phyloP scores from a whole-genome alignment of 2,797 vertebrate species.

The Sebastes minor region DNA sequence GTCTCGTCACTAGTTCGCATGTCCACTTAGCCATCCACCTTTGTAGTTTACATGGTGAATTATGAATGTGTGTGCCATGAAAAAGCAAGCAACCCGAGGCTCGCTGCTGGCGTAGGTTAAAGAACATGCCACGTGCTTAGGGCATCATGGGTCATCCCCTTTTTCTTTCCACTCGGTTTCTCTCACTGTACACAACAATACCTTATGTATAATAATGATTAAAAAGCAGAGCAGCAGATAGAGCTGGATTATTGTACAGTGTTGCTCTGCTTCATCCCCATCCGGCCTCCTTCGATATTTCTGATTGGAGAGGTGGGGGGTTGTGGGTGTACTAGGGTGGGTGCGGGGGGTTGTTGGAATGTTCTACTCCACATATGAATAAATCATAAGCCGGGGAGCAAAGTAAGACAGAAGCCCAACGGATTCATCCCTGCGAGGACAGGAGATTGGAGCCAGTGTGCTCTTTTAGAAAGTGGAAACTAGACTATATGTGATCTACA shows the following conservation, averaged over 20 bases:
- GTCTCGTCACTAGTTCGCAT: constrained; percentile 31
- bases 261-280: constrained; percentile 19
- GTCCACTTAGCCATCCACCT: constrained; percentile 56
- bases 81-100: constrained; percentile 48
- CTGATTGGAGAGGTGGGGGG: constrained; percentile 53
- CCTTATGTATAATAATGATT: background rate
- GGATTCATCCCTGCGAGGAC: constrained; percentile 61
- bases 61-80: constrained; percentile 53
- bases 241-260: constrained; percentile 39
- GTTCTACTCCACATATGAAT: constrained; percentile 69
- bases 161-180: background rate
- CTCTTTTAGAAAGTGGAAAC: constrained; percentile 31
- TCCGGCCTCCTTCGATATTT: constrained; percentile 44
- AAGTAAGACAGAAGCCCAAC: constrained; percentile 58
- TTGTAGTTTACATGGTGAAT: constrained; percentile 70
- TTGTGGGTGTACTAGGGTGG: constrained; percentile 26
- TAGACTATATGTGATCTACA: constrained; percentile 31
- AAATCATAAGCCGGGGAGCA: constrained; percentile 66
- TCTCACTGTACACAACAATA: background rate
- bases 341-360: constrained; percentile 46
- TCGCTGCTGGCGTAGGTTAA: constrained; percentile 19
- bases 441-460: constrained; percentile 31
- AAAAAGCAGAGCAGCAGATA: background rate
- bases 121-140: background rate
- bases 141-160: background rate